Evolutionary conservation across 2,888 invertebrate species (phyloP).

Genomic region (Cheilosia vernalis): DNA sequence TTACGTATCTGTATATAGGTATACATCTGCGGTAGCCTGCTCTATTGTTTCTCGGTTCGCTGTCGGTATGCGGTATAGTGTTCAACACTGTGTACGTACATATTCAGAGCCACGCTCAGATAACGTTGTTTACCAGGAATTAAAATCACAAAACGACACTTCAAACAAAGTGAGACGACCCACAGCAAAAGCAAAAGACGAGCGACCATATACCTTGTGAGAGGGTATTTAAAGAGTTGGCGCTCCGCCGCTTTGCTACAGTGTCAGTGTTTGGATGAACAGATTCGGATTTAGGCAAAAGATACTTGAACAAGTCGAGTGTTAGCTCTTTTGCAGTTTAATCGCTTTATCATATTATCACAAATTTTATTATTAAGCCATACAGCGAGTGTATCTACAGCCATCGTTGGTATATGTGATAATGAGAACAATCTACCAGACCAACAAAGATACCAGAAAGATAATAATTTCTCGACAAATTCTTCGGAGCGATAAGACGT

Average conservation of each 20-base stretch:
- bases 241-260: constrained; percentile 4
- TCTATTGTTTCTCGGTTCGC: constrained; percentile 41
- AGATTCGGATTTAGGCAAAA: constrained; percentile 42
- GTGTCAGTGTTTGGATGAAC: constrained; percentile 20
- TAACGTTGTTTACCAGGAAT: constrained; percentile 81
- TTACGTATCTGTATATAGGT: not conserved
- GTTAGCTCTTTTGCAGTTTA: constrained; percentile 33
- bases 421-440: constrained; percentile 54
- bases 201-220: constrained; percentile 9
- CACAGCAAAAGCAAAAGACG: not conserved
- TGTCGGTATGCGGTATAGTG: not conserved
- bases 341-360: constrained; percentile 5
- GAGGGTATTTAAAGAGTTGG: constrained; percentile 43
- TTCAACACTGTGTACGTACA: constrained; percentile 2
- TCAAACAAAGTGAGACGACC: constrained; percentile 7
- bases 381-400: constrained; percentile 16
- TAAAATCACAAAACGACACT: constrained; percentile 68
- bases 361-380: not conserved
- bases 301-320: constrained; percentile 1
- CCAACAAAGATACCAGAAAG: constrained; percentile 47
- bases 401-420: constrained; percentile 37
- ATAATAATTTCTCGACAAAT: constrained; percentile 36
- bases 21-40: constrained; percentile 11
- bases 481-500: constrained; percentile 15
- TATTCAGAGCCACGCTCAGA: constrained; percentile 74